Evolutionary conservation across 2,888 invertebrate genomes (phyloP), one percentile per base, ranked within the genome.

Genomic region (Caenorhabditis drosophilae): DNA sequence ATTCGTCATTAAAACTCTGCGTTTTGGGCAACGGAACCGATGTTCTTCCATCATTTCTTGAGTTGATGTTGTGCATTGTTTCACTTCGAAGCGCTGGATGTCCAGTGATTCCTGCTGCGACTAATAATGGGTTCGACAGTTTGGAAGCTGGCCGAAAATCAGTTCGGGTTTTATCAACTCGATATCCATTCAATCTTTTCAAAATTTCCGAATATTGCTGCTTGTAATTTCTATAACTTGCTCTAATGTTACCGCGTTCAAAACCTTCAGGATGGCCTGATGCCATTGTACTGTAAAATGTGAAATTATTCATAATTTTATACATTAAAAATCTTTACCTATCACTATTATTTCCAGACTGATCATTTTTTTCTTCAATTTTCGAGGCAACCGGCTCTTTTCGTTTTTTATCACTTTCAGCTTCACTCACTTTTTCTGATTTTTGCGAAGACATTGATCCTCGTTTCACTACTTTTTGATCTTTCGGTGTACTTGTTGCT

Each of bases 401-500:
- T n/a, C n/a, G n/a, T n/a, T n/a, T n/a, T n/a, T n/a, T n/a, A n/a
- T n/a, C 47, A 15, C 6, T 31, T 48, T 54, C 54, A 0, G 51
- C 41, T 15, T 42, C 49, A 34, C 53, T 48, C 0, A n/a, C n/a
- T n/a, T n/a, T n/a, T n/a, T n/a, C n/a, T n/a, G 57, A 53, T 20
- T 51, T 49, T 57, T 63, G 63, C 26, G 53, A 53, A 0, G 63
- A 56, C 2, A 49, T 26, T 0, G 57, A 50, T 16, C 49, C 20
- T 44, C 53, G 26, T 25, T 57, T 63, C 18, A 57, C 53, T 9
- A 31, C 7, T 34, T 41, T 54, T 1, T 12, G 11, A 1, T 62
- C 63, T 35, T 64, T 66, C 12, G 71, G 71, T 11, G 71, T 71
- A 38, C 71, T 71, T 1, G 71, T 71, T 0, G 71, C 71, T 25